Evolutionary conservation across 2,797 vertebrate species (phyloP).

Genomic region (Microctenopoma steveboyesi): DNA sequence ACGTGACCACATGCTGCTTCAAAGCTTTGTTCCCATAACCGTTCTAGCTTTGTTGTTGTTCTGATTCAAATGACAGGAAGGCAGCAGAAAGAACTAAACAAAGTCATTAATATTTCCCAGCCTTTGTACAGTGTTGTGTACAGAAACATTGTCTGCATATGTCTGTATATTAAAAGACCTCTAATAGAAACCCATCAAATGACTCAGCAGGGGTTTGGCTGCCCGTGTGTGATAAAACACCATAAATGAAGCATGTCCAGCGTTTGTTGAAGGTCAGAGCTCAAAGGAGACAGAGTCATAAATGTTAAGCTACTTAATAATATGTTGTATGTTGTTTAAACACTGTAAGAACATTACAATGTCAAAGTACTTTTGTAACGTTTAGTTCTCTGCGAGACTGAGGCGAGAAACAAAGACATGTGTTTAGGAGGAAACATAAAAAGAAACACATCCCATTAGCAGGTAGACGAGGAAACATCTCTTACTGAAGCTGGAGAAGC

Average conservation of each 20-base stretch:
- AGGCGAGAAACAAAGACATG: background rate
- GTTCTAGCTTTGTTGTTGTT: background rate
- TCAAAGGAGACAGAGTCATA: background rate
- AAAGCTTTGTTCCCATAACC: slow-evolving; percentile 3
- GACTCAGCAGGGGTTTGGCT: background rate
- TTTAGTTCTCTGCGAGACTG: background rate
- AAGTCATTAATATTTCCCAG: background rate
- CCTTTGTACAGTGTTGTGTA: background rate
- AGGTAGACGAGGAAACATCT: background rate
- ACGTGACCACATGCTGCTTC: background rate
- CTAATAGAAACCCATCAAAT: background rate
- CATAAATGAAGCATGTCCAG: background rate
- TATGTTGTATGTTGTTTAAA: no score
- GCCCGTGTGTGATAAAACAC: background rate
- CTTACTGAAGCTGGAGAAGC: background rate
- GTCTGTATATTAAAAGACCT: background rate
- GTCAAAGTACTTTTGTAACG: background rate
- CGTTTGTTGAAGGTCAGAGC: background rate
- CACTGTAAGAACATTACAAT: no score
- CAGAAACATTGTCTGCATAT: background rate
- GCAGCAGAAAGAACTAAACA: background rate
- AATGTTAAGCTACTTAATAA: background rate
- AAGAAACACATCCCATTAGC: background rate
- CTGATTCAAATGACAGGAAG: background rate
- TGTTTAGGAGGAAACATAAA: background rate